Conservation (phyloP, 2,113 vertebrate species). For the Dunckerocampus dactyliophorus region DNA sequence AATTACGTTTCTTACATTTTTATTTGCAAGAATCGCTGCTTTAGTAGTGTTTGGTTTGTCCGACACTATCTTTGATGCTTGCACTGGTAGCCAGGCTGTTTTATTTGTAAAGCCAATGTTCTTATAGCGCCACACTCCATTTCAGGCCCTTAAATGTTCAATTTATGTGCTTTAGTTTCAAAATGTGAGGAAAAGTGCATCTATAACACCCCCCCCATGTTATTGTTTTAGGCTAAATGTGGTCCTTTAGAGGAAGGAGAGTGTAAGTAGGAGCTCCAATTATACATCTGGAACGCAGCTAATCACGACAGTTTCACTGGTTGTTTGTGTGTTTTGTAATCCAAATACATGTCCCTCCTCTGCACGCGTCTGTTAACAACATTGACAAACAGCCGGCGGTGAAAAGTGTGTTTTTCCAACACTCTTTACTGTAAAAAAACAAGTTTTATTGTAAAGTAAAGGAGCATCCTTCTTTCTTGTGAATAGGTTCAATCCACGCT, state of each 20-base stretch:
- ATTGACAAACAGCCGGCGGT: slow-evolving; percentile 22
- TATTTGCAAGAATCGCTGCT: slow-evolving; percentile 59
- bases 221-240: slow-evolving; percentile 46
- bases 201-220: slow-evolving; percentile 35
- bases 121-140: slow-evolving; percentile 32
- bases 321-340: slow-evolving; percentile 53
- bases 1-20: slow-evolving; percentile 70
- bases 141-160: slow-evolving; percentile 26
- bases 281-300: slow-evolving; percentile 54
- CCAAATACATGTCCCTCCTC: slow-evolving; percentile 19
- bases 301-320: slow-evolving; percentile 52
- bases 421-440: slow-evolving; percentile 5
- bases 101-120: slow-evolving; percentile 58
- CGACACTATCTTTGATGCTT: slow-evolving; percentile 50
- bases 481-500: slow-evolving; percentile 44
- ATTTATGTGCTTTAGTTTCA: slow-evolving; percentile 24
- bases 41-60: slow-evolving; percentile 48
- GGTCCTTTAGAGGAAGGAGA: slow-evolving; percentile 57
- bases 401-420: slow-evolving; percentile 25
- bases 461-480: slow-evolving; percentile 32
- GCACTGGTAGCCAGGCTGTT: slow-evolving; percentile 48
- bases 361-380: slow-evolving; percentile 39
- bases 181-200: slow-evolving; percentile 21
- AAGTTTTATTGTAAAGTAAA: slow-evolving; percentile 44
- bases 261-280: slow-evolving; percentile 59